A percentile compares a stretch with the other conserved stretches of the same genome.
phyloP scores from a whole-genome alignment of 2,113 vertebrate species.

The Pungitius pungitius region DNA sequence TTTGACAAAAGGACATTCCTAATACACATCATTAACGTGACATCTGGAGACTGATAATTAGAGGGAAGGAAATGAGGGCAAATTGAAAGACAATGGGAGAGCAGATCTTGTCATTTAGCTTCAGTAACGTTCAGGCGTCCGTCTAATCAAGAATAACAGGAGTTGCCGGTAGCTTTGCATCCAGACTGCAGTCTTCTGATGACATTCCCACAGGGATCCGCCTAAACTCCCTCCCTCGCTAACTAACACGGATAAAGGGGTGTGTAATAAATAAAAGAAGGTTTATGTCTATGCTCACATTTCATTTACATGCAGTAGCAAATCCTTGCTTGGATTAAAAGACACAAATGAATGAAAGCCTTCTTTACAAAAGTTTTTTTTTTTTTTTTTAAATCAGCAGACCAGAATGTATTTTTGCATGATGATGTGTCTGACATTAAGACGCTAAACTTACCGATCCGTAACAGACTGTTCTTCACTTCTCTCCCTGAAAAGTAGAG shows the following conservation, averaged over 20 bases:
- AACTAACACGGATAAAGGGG: slow-evolving; percentile 4
- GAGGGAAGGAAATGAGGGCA: slow-evolving; percentile 60
- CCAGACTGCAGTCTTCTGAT: not conserved
- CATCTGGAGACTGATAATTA: slow-evolving; percentile 70
- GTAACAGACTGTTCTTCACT: slow-evolving; percentile 51
- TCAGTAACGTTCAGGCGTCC: slow-evolving; percentile 21
- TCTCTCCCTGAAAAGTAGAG: slow-evolving; percentile 66
- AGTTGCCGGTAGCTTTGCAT: slow-evolving; percentile 36
- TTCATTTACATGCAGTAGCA: not conserved
- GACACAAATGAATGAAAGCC: not conserved
- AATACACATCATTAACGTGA: slow-evolving; percentile 70
- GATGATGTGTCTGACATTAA: slow-evolving; percentile 46
- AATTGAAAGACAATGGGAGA: slow-evolving; percentile 65
- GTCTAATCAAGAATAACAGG: not conserved
- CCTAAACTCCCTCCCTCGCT: slow-evolving; percentile 29
- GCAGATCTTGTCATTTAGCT: slow-evolving; percentile 54
- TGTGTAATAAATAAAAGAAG: slow-evolving; percentile 12
- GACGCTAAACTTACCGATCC: slow-evolving; percentile 74
- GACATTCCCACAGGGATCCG: slow-evolving; percentile 35
- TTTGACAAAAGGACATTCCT: slow-evolving; percentile 69
- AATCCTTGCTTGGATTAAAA: slow-evolving; percentile 9
- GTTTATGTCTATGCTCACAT: not conserved
- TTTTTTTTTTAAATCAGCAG: slow-evolving; percentile 42
- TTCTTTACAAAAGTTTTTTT: slow-evolving; percentile 32
- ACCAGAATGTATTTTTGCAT: slow-evolving; percentile 48